Evolutionary conservation across 1,140 invertebrate species (phyloP), one percentile per base, ranked within the genome.

Genomic region (Stenopsyche tienmushanensis): DNA sequence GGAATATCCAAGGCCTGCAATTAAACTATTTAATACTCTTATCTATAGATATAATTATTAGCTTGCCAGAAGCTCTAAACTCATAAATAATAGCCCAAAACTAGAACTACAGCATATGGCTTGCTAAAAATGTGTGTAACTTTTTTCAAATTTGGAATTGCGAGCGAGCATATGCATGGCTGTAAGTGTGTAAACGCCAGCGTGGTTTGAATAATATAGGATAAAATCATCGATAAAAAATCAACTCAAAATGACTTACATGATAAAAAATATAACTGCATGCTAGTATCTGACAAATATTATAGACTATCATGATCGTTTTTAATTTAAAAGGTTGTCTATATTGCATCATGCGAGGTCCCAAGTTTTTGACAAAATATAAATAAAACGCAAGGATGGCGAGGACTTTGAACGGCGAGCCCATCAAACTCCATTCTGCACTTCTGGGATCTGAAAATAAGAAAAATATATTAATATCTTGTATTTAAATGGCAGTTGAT

Each of bases 301-400:
- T 93, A 74, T 94, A 96, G 20, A 85, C 64, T 57, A 90, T 85
- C 72, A 95, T 83, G 41, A 89, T 70, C 62, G 76, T 80, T n/a
- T 90, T 82, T 0, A 94, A 77, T 62, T 91, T 81, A 70, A 87
- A 89, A 0, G 92, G 85, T 69, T 84, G 77, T 55, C 89, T 80
- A 59, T 87, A 81, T 65, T 83, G 83, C 92, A 95, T 95, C 42
- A 86, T 82, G 53, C 78, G 79, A 1, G 90, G 91, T 1, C 92
- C 89, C 58, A 88, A 77, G 34, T 82, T 80, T 29, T 85, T 81
- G 1, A 93, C 84, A 60, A 89, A 83, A 42, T 85, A 78, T 34
- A 91, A 76, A 72, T 93, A 93, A 8, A 85, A 73, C 7, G 78
- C 72, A 53, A 92, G 76, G 8, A 93, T 78, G 0, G 69, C 66